phyloP scores from a whole-genome alignment of 1,140 invertebrate species.

The Magallana angulata region DNA sequence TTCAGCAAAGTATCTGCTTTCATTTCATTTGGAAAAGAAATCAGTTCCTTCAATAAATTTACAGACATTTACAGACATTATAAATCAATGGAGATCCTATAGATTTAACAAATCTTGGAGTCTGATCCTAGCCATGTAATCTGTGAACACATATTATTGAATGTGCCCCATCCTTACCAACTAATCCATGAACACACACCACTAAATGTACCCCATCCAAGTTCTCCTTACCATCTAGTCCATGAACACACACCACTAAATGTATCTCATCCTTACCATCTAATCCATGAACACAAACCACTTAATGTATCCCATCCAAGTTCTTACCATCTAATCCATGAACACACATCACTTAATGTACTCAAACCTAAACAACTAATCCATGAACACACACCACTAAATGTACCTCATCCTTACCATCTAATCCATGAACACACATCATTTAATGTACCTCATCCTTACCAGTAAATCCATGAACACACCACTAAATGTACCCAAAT shows the following conservation, averaged over 20 bases:
- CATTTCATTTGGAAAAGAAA: too few relatives aligned
- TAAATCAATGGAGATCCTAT: too few relatives aligned
- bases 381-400: conserved; percentile 97
- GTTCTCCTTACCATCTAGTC: conserved; percentile 83
- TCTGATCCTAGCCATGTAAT: conserved; percentile 87
- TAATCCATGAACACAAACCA: conserved; percentile 97
- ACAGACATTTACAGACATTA: too few relatives aligned
- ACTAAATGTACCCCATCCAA: conserved; percentile 92
- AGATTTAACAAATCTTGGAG: too few relatives aligned
- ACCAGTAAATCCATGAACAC: conserved; percentile 95
- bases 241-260: conserved; percentile 96
- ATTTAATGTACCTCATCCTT: conserved; percentile 88
- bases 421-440: conserved; percentile 96
- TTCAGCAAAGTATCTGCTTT: too few relatives aligned
- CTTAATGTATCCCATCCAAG: conserved; percentile 91
- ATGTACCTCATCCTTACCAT: conserved; percentile 92
- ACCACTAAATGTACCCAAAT: conserved; percentile 95
- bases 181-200: conserved; percentile 95
- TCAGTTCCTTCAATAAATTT: background rate
- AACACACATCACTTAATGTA: conserved; percentile 96
- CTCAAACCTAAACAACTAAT: conserved; percentile 86
- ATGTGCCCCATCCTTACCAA: conserved; percentile 90
- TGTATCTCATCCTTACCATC: conserved; percentile 93
- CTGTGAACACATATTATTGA: conserved; percentile 97
- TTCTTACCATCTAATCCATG: conserved; percentile 92